A percentile compares a stretch with the other conserved stretches of the same genome.
Conservation (phyloP, 2,797 vertebrate species). For the Cyclura pinguis region DNA sequence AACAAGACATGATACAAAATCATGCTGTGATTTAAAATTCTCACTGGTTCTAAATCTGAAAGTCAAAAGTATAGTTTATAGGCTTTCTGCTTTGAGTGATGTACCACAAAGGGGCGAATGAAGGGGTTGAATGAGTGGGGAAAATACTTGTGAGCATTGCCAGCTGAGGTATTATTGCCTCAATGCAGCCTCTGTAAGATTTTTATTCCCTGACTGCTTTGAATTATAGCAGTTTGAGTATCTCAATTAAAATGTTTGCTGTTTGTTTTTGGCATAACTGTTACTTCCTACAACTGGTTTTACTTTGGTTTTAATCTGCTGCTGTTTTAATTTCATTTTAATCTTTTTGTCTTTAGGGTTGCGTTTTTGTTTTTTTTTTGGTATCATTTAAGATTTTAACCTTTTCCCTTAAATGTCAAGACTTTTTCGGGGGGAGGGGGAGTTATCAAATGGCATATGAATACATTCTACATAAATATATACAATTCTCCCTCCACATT, state of each 20-base stretch:
- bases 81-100: background rate
- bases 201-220: background rate
- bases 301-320: background rate
- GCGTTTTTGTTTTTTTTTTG: background rate
- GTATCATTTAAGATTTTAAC: background rate
- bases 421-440: background rate
- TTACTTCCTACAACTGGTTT: background rate
- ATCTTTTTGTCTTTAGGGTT: too few species aligned
- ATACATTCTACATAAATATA: background rate
- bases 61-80: background rate
- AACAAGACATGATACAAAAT: background rate
- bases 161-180: background rate
- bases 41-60: background rate
- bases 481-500: background rate
- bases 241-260: constrained; percentile 11
- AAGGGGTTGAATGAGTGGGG: background rate
- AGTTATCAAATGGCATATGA: background rate
- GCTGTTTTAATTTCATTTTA: background rate
- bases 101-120: background rate
- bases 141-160: background rate
- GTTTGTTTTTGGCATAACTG: background rate
- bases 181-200: background rate
- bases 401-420: background rate
- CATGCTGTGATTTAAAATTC: background rate
- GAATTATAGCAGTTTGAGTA: constrained; percentile 27